Evolutionary conservation across 2,113 vertebrate species (phyloP).

Genomic region (Nannospalax galili): DNA sequence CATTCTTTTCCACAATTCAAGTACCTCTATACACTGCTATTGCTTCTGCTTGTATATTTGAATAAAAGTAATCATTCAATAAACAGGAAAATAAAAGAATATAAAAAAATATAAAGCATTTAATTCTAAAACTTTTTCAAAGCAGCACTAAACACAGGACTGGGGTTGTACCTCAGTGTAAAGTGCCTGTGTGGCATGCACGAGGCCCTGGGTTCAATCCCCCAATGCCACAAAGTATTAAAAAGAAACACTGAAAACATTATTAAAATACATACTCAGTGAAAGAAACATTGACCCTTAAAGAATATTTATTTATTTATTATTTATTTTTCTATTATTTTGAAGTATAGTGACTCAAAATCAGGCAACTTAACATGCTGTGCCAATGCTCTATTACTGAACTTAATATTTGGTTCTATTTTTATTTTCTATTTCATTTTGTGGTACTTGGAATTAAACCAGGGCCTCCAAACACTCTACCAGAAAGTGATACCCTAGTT

Average conservation of each 20-base stretch:
- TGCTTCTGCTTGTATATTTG: not conserved
- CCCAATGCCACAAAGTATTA: not conserved
- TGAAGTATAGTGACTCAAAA: not conserved
- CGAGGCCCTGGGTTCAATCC: too few relatives aligned
- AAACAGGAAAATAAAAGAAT: conserved; percentile 12
- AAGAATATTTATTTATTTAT: not conserved
- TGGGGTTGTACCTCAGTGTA: too few relatives aligned
- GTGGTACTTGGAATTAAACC: not conserved
- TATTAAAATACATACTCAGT: not conserved
- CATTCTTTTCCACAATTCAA: conserved; percentile 3
- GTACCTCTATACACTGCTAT: not conserved
- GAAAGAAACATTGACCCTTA: not conserved
- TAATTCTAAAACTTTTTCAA: too few relatives aligned
- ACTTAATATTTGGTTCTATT: not conserved
- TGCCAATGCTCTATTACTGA: not conserved
- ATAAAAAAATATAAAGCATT: not conserved
- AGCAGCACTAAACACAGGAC: too few relatives aligned
- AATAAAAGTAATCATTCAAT: not conserved
- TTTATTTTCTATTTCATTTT: not conserved
- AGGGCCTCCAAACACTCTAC: not conserved
- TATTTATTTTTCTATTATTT: not conserved
- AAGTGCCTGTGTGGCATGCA: too few relatives aligned
- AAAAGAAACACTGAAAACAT: not conserved
- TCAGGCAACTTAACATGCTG: not conserved
- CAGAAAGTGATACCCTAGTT: not conserved